Base-by-base conservation (phyloP, 2,797 vertebrate species). In the Taenioides sp. region DNA sequence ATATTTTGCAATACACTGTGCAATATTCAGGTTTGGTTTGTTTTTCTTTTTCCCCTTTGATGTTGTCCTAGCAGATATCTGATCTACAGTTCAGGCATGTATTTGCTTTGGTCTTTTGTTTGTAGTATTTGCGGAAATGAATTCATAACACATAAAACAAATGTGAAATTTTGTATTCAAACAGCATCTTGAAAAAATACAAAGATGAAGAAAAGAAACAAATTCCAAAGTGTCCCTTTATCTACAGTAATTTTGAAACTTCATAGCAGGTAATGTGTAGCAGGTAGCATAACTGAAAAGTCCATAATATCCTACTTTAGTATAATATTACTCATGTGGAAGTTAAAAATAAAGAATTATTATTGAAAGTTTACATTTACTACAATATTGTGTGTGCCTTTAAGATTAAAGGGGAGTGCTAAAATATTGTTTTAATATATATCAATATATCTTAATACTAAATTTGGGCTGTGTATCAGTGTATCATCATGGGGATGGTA, bases 371-470 rank as follows among this genome's bases (percentile, higher is more conserved):
- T 43, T 12, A 27, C 23, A 57, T 58, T 25, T 12, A 16, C 2
- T 28, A 7, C 85, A 87, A 88, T 90, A 88, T 88, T 89, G 86
- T 77, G 61, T 85, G 73, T 76, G 75, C 62, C 63, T 79, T 65
- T 55, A 71, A 82, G 14, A 43, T 11, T 43, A 14, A 43, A 14
- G 40, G 0, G 40, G 11, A 14, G 40, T 43, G 12, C 40, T 43
- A 14, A 43, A 43, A 43, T 43, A 43, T 43, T 43, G 40, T 43
- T 12, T 43, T 43, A 12, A 43, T 43, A 43, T 14, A 43, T 14
- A 12, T 43, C 2, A 4, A 14, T 43, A 43, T 43, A 43, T 43
- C 40, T 43, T 43, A 12, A 43, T 43, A 43, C 40, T 14, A 43
- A 43, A 43, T 43, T 43, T 43, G 11, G 14, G 14, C 12, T 43